Evolutionary conservation across 1,140 invertebrate species (phyloP), one percentile per base, ranked within the genome.

Genomic region (Bombus fervidus): DNA sequence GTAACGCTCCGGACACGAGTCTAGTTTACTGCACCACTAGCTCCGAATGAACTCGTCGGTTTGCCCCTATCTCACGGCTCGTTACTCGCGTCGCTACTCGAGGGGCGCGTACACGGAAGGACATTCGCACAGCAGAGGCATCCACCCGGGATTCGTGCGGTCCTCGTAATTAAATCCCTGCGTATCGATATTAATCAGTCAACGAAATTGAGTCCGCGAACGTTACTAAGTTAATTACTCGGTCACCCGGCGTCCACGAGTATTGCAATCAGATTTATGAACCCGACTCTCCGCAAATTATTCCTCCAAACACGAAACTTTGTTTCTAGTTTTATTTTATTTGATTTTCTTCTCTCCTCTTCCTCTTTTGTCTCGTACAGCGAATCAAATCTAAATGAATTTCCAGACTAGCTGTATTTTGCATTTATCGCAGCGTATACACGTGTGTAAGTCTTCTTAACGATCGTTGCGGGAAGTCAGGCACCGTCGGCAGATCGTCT

Each of bases 21-120:
- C 68, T 43, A 80, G 76, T 85, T 85, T 80, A 78, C 83, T 85
- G 83, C 83, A 72, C 68, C 83, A 62, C 76, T 85, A 62, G 83
- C 37, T 80, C 62, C 83, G 57, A 80, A 72, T 53, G 83, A 80
- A 85, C 76, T 64, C 53, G 75, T 31, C 47, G 82, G 82, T 84
- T 71, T 53, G 76, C 53, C 68, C 83, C 76, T 72, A 80, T 80
- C 83, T 73, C 68, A 85, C 66, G 77, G 77, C 41, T 80, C 53
- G 77, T 80, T 85, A 72, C 83, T 64, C 57, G 75, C 66, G 10
- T 53, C 25, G 57, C 13, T 53, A 37, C 41, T 59, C 25, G n/a
- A 34, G 37, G 75, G 39, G 31, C 57, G 34, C 59, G 73, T 53
- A 25, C 62, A 31, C 74, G 62, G 34, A 68, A 57, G 31, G 69